Evolutionary conservation across 2,797 vertebrate genomes (phyloP).

Genomic region (Cirrhinus molitorella): DNA sequence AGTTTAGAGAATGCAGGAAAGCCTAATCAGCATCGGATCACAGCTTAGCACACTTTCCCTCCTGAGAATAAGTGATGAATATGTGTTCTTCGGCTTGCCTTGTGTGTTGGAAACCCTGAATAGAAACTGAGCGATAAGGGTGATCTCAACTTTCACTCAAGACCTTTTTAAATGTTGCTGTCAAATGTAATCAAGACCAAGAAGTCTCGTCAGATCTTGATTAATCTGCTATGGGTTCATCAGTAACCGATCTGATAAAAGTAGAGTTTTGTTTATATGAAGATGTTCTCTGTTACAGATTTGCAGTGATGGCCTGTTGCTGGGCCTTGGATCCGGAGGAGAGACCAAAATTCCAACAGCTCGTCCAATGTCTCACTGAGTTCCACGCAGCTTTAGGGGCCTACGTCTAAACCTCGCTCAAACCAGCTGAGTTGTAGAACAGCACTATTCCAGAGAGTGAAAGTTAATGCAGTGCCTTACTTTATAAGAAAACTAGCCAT

Average conservation of each 20-base stretch:
- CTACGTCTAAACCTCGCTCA: constrained; percentile 85
- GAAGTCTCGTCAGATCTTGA: background rate
- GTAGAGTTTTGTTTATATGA: background rate
- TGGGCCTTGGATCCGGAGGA: constrained; percentile 98
- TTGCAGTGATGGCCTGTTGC: constrained; percentile 99
- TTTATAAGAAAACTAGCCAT: constrained; percentile 64
- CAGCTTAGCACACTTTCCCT: constrained; percentile 37
- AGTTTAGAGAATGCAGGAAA: constrained; percentile 35
- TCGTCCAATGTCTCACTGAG: constrained; percentile 98
- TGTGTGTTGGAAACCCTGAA: constrained; percentile 10
- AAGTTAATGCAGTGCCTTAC: constrained; percentile 86
- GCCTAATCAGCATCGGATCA: constrained; percentile 54
- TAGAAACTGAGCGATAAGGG: background rate
- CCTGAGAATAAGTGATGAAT: constrained; percentile 66
- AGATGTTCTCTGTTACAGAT: constrained; percentile 75
- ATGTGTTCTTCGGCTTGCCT: background rate
- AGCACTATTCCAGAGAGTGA: constrained; percentile 69
- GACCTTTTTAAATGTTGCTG: background rate
- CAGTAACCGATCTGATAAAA: background rate
- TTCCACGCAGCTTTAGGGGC: constrained; percentile 96
- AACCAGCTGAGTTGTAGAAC: constrained; percentile 61
- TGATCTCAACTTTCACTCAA: constrained; percentile 16
- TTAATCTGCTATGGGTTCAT: background rate
- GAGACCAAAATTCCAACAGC: constrained; percentile 98
- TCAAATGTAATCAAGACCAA: constrained; percentile 26